Percentiles rank a stretch among this genome's conserved stretches.
These are phyloP conservation scores for Strigops habroptila DNA, from an alignment of 2,113 vertebrate genomes.

Conservation along the genomic window DNA sequence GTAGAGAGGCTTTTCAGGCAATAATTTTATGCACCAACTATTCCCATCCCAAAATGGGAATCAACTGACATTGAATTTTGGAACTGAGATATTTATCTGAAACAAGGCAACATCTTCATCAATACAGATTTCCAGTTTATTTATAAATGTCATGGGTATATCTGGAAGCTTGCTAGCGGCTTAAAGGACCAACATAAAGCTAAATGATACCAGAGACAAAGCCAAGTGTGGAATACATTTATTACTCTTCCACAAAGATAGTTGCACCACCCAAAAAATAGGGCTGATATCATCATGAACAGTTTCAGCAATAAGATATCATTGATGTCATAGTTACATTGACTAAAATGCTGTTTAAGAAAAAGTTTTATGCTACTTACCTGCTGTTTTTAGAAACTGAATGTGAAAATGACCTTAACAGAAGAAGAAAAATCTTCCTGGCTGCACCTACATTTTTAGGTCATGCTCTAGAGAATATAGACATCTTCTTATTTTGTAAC, in stretches of 20 bases:
- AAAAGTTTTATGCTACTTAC: not conserved
- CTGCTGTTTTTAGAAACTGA: not conserved
- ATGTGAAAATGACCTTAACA: not conserved
- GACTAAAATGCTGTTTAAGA: not conserved
- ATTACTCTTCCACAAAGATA: not conserved
- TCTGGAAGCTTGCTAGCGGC: not conserved
- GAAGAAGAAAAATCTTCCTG: slow-evolving; percentile 15
- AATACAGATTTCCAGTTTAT: not conserved
- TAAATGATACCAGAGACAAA: not conserved
- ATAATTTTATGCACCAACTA: not conserved
- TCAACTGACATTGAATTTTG: not conserved
- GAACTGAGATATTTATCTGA: not conserved
- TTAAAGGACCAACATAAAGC: not conserved
- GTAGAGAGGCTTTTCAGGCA: not conserved
- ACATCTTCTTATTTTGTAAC: not conserved
- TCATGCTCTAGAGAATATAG: slow-evolving; percentile 23
- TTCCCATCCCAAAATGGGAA: not conserved
- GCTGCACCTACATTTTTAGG: not conserved
- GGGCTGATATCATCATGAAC: not conserved
- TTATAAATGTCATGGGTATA: not conserved
- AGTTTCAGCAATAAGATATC: not conserved
- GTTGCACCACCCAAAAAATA: accelerated
- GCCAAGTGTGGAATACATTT: not conserved
- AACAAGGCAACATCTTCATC: not conserved
- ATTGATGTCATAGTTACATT: not conserved